Evolutionary conservation across 2,113 vertebrate species (phyloP), one percentile per base, ranked within the genome.

Genomic region (Synodontis membranacea): DNA sequence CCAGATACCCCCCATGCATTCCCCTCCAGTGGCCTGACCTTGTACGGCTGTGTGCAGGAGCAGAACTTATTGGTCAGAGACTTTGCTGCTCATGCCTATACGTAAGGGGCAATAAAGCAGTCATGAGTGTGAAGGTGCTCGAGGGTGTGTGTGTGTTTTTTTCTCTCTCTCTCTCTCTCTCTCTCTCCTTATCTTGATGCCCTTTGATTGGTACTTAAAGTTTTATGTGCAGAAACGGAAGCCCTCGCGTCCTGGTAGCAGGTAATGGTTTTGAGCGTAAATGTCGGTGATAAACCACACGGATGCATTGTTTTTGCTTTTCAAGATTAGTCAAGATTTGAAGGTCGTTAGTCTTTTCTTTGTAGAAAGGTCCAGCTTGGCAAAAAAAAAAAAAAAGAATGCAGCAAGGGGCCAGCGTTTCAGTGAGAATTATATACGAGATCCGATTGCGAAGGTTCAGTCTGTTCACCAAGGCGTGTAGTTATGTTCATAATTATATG

Each of bases 21-120:
- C 44, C 52, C 84, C 76, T 82, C 14, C 82, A 68, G 34, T 75
- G 84, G 82, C 68, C 68, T 80, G 80, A 42, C 80, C 86, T 86
- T 88, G 85, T 85, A 79, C 86, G 83, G 80, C 75, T 52, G 68
- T 80, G 68, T 64, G 34, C 46, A 72, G 78, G 12, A 58, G 28
- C 42, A 9, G 9, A 50, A 19, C 54, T 88, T 58, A 10, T 31
- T 64, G 3, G 48, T 78, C 83, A 79, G 21, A 66, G 60, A 68
- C 21, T 39, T 31, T 58, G 46, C 19, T 39, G 39, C 82, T 60
- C 80, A 76, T 85, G 68, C 23, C 72, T 82, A 4, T 80, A 64
- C 14, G 15, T 39, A 58, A n/a, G 25, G n/a, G 28, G 70, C 46
- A 75, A 12, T 52, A 11, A 60, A 85, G 88, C 60, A 66, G 82